phyloP scores from a whole-genome alignment of 2,797 vertebrate genomes.

The Gephyroberyx darwinii region DNA sequence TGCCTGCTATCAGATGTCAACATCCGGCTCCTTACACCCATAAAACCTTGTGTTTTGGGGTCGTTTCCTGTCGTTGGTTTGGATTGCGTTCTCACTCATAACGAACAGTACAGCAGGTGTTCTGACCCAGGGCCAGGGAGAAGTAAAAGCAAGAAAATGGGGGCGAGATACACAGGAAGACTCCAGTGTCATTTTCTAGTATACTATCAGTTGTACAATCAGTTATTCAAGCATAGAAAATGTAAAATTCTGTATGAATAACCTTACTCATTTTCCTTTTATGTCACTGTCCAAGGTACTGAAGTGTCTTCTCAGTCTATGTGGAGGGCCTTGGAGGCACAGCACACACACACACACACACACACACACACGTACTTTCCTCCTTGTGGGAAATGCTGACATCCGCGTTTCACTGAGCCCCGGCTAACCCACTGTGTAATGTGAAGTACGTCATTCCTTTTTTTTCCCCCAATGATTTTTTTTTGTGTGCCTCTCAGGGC shows the following conservation, averaged over 20 bases:
- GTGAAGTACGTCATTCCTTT: slow-evolving; percentile 9
- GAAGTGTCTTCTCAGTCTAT: slow-evolving; percentile 48
- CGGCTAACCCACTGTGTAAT: slow-evolving; percentile 16
- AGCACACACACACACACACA: slow-evolving; percentile 2
- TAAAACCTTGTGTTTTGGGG: no score
- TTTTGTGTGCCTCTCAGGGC: background rate
- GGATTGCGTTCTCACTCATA: no score
- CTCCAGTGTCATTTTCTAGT: background rate
- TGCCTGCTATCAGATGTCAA: no score
- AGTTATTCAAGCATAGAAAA: slow-evolving; percentile 11
- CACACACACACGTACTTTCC: background rate
- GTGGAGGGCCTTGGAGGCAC: slow-evolving; percentile 3
- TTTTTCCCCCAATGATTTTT: background rate
- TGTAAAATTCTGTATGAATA: slow-evolving; percentile 12
- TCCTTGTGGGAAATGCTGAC: slow-evolving; percentile 35
- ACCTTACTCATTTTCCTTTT: slow-evolving; percentile 21
- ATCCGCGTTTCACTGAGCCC: slow-evolving; percentile 1
- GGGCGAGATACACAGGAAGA: no score
- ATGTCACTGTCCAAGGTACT: slow-evolving; percentile 65
- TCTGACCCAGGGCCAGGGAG: no score
- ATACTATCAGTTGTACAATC: slow-evolving; percentile 12
- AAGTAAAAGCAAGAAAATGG: no score
- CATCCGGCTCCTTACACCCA: no score
- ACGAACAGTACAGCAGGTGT: no score
- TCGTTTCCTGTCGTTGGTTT: no score